phyloP scores from a whole-genome alignment of 2,888 invertebrate genomes.

The Melanargia galathea region DNA sequence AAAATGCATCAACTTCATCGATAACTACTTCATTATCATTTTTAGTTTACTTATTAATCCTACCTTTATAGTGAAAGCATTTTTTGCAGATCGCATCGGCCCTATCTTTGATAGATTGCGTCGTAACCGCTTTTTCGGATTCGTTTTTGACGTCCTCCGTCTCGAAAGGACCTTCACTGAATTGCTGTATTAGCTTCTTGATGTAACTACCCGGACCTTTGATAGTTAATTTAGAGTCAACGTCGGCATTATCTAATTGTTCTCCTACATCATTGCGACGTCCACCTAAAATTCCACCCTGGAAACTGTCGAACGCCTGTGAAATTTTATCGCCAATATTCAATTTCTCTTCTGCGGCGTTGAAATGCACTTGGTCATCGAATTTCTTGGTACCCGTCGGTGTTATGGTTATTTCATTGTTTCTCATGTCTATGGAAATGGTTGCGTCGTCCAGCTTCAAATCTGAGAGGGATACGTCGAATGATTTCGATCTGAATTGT shows the following conservation, averaged over 20 bases:
- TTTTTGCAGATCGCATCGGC: constrained; percentile 79
- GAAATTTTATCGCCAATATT: constrained; percentile 66
- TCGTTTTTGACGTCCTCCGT: constrained; percentile 68
- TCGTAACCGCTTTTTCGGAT: constrained; percentile 62
- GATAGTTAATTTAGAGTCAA: constrained; percentile 65
- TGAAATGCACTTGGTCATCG: constrained; percentile 53
- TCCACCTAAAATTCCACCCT: constrained; percentile 57
- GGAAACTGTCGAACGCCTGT: constrained; percentile 67
- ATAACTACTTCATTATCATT: background rate
- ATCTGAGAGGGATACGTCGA: constrained; percentile 75
- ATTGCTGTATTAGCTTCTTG: constrained; percentile 76
- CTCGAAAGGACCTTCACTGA: constrained; percentile 75
- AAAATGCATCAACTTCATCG: background rate
- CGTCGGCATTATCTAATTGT: constrained; percentile 46
- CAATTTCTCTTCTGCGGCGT: constrained; percentile 63
- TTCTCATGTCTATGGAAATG: constrained; percentile 70
- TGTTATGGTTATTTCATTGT: constrained; percentile 72
- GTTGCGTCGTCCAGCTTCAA: constrained; percentile 67
- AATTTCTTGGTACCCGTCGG: constrained; percentile 65
- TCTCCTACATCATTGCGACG: constrained; percentile 47
- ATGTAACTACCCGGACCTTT: constrained; percentile 75
- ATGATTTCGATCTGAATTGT: constrained; percentile 80
- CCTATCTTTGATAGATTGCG: constrained; percentile 66
- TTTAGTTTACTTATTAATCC: constrained; percentile 55
- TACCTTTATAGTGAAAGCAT: constrained; percentile 77